Evolutionary conservation across 2,797 vertebrate genomes (phyloP).

Genomic region (Acrocephalus scirpaceus): DNA sequence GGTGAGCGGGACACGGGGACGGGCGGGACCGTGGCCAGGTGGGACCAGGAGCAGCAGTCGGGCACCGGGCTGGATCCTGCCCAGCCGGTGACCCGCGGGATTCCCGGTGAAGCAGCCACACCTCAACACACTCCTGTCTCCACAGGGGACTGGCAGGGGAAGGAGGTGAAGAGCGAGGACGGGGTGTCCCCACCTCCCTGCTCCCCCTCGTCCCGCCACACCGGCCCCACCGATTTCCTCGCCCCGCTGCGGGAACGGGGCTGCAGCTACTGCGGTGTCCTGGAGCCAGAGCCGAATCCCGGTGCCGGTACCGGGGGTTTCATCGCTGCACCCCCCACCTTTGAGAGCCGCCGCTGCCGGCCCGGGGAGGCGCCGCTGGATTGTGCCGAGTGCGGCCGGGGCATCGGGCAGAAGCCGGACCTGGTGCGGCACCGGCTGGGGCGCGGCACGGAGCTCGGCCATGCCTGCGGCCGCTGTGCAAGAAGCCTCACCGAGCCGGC

Average conservation of each 20-base stretch:
- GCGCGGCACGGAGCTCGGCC: neutral
- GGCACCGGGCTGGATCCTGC: neutral
- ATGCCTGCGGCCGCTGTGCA: neutral
- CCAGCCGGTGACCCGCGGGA: fast-evolving
- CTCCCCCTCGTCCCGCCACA: fast-evolving
- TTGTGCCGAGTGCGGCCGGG: constrained; percentile 25
- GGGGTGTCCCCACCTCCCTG: neutral
- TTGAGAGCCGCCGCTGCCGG: neutral
- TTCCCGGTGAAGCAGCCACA: neutral
- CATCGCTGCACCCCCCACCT: neutral
- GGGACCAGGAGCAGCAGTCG: fast-evolving
- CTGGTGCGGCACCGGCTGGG: constrained; percentile 45
- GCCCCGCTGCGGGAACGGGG: neutral
- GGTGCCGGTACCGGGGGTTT: neutral
- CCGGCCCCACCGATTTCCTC: neutral
- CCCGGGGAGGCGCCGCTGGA: neutral
- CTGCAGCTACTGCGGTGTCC: neutral
- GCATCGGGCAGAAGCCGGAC: neutral
- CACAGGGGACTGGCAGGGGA: constrained; percentile 28
- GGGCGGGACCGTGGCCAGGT: neutral
- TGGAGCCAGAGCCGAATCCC: neutral
- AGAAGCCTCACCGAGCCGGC: neutral
- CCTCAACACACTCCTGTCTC: neutral
- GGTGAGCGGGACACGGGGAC: neutral
- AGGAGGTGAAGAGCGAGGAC: constrained; percentile 41